Percentiles rank a stretch among this genome's conserved stretches.
Conservation (phyloP, 2,113 vertebrate species). For the Zapus hudsonius region DNA sequence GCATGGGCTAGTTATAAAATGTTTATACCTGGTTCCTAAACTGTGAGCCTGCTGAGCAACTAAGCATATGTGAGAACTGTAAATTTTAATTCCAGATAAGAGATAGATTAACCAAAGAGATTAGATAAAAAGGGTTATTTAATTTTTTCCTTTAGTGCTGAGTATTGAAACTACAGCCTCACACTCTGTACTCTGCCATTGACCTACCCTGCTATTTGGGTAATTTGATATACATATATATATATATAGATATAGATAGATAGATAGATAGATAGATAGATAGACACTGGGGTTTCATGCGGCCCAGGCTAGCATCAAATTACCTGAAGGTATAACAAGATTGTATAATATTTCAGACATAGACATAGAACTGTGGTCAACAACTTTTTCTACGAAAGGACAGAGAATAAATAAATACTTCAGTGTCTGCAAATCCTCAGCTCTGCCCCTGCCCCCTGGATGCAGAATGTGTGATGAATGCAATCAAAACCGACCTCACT, state of each 20-base stretch:
- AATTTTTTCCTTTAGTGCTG: background rate
- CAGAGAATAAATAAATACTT: slow-evolving; percentile 4
- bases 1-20: no score
- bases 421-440: background rate
- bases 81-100: slow-evolving; percentile 32
- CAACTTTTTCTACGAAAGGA: background rate
- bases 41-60: slow-evolving; percentile 31
- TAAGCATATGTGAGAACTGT: slow-evolving; percentile 41
- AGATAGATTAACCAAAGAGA: slow-evolving; percentile 16
- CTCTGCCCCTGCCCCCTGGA: background rate
- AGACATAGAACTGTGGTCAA: background rate
- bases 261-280: no score
- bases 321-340: background rate
- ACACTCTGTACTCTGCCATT: background rate
- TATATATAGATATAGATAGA: no score
- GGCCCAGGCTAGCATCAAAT: background rate
- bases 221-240: no score
- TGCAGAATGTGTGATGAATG: no score
- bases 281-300: no score
- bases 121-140: slow-evolving; percentile 20
- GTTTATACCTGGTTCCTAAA: no score
- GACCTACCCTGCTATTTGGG: background rate
- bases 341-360: background rate
- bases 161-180: background rate
- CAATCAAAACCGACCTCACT: background rate